phyloP scores from a whole-genome alignment of 2,113 vertebrate genomes.

The Sprattus sprattus region DNA sequence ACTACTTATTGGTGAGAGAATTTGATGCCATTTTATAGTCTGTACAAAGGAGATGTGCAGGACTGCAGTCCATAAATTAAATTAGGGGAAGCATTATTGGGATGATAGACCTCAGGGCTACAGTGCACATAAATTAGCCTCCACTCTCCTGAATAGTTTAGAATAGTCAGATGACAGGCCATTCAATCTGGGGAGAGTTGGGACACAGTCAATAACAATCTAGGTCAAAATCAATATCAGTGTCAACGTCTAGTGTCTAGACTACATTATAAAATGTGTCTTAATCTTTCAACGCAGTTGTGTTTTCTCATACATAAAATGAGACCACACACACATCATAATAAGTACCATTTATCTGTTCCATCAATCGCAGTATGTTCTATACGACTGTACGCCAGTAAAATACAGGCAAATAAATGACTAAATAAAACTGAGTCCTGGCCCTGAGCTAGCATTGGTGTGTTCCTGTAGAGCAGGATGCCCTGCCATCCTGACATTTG shows the following conservation, averaged over 20 bases:
- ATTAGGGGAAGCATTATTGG: no score
- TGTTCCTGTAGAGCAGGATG: neutral
- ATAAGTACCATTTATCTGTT: no score
- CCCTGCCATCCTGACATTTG: neutral
- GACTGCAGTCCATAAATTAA: no score
- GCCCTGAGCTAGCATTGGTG: neutral
- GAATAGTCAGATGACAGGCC: no score
- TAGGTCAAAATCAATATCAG: neutral
- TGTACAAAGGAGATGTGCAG: neutral
- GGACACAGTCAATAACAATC: neutral
- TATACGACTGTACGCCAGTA: neutral
- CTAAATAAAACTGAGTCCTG: neutral
- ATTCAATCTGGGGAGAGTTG: neutral
- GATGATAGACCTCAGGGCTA: neutral
- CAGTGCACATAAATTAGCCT: neutral
- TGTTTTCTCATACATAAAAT: neutral
- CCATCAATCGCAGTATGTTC: no score
- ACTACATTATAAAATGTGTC: neutral
- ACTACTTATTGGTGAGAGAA: neutral
- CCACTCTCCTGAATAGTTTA: neutral
- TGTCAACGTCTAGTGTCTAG: neutral
- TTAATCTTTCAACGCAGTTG: neutral
- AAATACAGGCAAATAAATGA: neutral
- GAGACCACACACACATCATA: neutral
- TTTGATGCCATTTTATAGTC: neutral